These are phyloP conservation scores for Lycia hirtaria DNA, from an alignment of 2,888 invertebrate genomes.

Conservation along the genomic window DNA sequence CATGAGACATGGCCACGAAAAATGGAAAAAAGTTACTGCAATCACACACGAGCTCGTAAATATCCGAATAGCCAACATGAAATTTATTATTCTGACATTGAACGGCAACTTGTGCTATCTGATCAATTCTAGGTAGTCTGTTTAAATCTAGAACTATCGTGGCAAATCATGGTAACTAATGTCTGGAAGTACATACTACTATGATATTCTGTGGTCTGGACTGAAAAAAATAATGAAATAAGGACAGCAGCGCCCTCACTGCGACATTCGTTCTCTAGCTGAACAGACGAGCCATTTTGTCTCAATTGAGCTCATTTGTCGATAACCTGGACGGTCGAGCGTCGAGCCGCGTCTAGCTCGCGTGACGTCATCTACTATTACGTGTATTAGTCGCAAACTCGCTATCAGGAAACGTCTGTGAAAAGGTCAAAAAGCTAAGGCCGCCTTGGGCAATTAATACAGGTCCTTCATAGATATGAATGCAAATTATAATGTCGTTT, in stretches of 20 bases:
- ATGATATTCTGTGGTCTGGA: no score
- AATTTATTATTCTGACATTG: conserved; percentile 51
- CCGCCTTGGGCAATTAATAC: conserved; percentile 12
- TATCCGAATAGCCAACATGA: conserved; percentile 14
- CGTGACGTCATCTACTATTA: conserved; percentile 68
- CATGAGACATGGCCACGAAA: conserved; percentile 15
- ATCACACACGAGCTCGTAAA: conserved; percentile 16
- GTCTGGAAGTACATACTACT: no score
- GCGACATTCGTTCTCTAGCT: no score
- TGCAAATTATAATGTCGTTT: conserved; percentile 17
- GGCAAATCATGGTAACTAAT: no score
- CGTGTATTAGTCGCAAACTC: conserved; percentile 37
- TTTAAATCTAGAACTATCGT: no score
- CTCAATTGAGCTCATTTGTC: conserved; percentile 70
- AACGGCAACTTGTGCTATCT: conserved; percentile 48
- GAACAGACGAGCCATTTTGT: conserved; percentile 52
- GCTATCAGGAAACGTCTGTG: conserved; percentile 52
- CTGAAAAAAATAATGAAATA: no score
- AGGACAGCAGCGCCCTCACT: no score
- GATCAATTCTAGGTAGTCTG: conserved; percentile 52
- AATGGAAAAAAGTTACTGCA: conserved; percentile 10
- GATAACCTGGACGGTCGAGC: conserved; percentile 58
- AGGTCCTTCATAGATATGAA: conserved; percentile 14
- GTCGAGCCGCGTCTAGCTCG: conserved; percentile 25
- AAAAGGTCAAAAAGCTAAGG: conserved; percentile 48